phyloP scores from a whole-genome alignment of 2,888 invertebrate species.

The Embidobia sp. region DNA sequence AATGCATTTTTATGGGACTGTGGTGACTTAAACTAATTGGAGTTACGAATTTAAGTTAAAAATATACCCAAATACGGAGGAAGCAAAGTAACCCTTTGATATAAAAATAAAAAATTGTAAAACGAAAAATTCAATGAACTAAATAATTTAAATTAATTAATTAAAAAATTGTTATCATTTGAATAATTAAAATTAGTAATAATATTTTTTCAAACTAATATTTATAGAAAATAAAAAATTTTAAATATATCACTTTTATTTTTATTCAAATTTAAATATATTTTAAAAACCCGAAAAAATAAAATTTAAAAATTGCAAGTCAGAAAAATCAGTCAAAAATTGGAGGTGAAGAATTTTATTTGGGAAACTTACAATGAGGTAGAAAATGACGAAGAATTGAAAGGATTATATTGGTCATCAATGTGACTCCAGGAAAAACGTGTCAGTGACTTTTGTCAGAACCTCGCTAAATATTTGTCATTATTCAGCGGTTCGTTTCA shows the following conservation, averaged over 20 bases:
- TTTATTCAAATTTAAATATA: too few species aligned
- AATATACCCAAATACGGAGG: too few species aligned
- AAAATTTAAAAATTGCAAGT: too few species aligned
- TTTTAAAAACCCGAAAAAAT: background rate
- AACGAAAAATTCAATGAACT: too few species aligned
- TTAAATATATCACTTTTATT: too few species aligned
- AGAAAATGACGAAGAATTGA: conserved; percentile 7
- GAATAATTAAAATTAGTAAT: too few species aligned
- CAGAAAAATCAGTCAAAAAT: background rate
- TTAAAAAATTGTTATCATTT: too few species aligned
- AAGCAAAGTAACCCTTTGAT: background rate
- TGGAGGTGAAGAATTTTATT: too few species aligned
- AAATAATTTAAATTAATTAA: too few species aligned
- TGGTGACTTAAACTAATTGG: conserved; percentile 15
- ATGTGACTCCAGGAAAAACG: conserved; percentile 22
- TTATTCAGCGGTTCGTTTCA: conserved; percentile 32
- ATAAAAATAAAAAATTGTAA: background rate
- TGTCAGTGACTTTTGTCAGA: conserved; percentile 44
- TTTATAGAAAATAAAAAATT: too few species aligned
- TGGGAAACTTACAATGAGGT: conserved; percentile 5
- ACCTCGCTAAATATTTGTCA: conserved; percentile 51
- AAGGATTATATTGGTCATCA: conserved; percentile 44
- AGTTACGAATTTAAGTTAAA: conserved; percentile 8
- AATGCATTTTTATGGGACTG: background rate
- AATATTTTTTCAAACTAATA: too few species aligned